phyloP scores from a whole-genome alignment of 1,140 invertebrate genomes.

The Drosophila bipectinata region DNA sequence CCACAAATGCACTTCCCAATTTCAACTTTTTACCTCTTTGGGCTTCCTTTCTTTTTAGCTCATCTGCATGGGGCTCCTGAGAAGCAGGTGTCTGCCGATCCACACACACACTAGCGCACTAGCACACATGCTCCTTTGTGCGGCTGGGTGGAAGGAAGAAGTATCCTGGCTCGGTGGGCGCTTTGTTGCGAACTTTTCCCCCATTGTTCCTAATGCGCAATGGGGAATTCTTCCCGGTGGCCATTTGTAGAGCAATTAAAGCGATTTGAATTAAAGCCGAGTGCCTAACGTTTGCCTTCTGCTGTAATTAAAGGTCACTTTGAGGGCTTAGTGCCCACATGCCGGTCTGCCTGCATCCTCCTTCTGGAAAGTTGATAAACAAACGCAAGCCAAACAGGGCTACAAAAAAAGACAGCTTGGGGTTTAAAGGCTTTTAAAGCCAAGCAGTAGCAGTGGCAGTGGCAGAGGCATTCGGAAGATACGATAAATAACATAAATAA shows the following conservation, averaged over 20 bases:
- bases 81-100: constrained; percentile 30
- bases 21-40: constrained; percentile 44
- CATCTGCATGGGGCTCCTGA: constrained; percentile 60
- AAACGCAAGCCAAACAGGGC: constrained; percentile 40
- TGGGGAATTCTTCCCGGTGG: constrained; percentile 46
- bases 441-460: constrained; percentile 15
- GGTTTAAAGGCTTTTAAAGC: constrained; percentile 73
- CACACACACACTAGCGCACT: neutral
- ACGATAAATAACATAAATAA: constrained; percentile 81
- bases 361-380: constrained; percentile 7
- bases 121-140: neutral
- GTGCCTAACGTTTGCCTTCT: constrained; percentile 69
- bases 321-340: constrained; percentile 52
- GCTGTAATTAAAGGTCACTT: constrained; percentile 69
- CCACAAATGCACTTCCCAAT: constrained; percentile 75
- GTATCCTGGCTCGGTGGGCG: constrained; percentile 37
- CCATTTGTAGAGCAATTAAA: constrained; percentile 79
- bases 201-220: constrained; percentile 66
- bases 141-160: constrained; percentile 15
- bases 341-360: constrained; percentile 12
- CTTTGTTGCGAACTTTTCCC: constrained; percentile 67
- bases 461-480: constrained; percentile 35
- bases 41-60: constrained; percentile 48
- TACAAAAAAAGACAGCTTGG: constrained; percentile 12
- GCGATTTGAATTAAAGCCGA: constrained; percentile 71